Percentiles rank a stretch among this genome's conserved stretches.
phyloP scores from a whole-genome alignment of 2,888 invertebrate species.

The Colostygia pectinataria region DNA sequence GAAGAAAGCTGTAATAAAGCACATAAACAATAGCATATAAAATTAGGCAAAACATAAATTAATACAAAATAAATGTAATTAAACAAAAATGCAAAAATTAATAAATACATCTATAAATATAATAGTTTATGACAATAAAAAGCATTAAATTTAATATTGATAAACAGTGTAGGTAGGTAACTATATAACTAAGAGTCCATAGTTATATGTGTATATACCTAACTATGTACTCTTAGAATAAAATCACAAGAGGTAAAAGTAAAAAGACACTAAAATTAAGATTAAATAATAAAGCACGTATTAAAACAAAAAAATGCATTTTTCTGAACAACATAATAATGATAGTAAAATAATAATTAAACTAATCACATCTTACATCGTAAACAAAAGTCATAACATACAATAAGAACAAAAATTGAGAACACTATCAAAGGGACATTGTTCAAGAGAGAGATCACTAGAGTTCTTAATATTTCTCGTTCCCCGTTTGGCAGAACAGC shows the following conservation, averaged over 20 bases:
- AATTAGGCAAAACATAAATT: constrained; percentile 24
- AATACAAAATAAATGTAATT: constrained; percentile 1
- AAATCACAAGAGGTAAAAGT: constrained; percentile 31
- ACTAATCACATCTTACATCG: constrained; percentile 9
- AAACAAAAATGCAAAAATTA: constrained; percentile 5
- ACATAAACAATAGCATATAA: constrained; percentile 32
- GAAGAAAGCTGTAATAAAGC: constrained; percentile 36
- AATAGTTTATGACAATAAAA: neutral
- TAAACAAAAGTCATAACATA: constrained; percentile 15
- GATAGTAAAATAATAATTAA: constrained; percentile 14
- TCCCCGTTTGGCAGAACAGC: constrained; percentile 59
- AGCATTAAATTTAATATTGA: too few species aligned
- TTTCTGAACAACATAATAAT: constrained; percentile 11
- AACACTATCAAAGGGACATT: constrained; percentile 20
- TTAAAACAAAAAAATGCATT: constrained; percentile 21
- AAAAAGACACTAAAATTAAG: constrained; percentile 21
- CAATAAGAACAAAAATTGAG: constrained; percentile 16
- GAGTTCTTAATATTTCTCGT: constrained; percentile 59
- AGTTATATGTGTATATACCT: too few species aligned
- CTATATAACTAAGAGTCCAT: too few species aligned
- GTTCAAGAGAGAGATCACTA: constrained; percentile 46
- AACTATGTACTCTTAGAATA: constrained; percentile 13
- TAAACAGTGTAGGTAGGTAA: too few species aligned
- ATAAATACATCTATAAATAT: neutral
- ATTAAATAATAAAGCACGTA: neutral